phyloP scores from a whole-genome alignment of 2,797 vertebrate species.

The Scolopax bukidnonensis region DNA sequence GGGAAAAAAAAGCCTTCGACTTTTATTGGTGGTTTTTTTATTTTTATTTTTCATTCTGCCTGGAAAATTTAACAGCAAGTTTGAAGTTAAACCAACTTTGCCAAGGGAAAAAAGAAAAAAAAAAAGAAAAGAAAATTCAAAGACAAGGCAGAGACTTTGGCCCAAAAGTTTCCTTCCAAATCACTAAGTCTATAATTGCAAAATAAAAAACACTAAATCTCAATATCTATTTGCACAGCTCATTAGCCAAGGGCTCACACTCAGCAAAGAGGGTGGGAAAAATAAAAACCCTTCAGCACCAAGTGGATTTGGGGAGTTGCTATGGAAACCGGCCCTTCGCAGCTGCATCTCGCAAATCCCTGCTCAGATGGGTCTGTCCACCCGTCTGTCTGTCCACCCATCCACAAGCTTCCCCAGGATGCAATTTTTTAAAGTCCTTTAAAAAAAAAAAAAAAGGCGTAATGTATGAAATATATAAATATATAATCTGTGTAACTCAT shows the following conservation, averaged over 20 bases:
- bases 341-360: not conserved
- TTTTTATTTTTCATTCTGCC: not conserved
- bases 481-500: not conserved
- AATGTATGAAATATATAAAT: not conserved
- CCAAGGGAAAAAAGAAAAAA: not conserved
- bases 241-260: slow-evolving; percentile 74
- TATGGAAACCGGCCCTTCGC: slow-evolving; percentile 32
- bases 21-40: not conserved
- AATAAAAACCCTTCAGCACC: not conserved
- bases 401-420: not conserved
- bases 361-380: not conserved
- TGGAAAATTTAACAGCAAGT: slow-evolving; percentile 30
- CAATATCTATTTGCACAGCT: slow-evolving; percentile 76
- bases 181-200: slow-evolving; percentile 72
- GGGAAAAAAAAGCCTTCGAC: not conserved
- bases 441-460: not conserved
- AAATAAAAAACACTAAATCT: slow-evolving; percentile 75
- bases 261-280: slow-evolving; percentile 52
- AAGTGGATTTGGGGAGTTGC: slow-evolving; percentile 65
- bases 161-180: slow-evolving; percentile 72
- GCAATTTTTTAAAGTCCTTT: not conserved
- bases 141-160: slow-evolving; percentile 39
- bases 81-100: slow-evolving; percentile 14
- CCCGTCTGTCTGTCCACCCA: not conserved
- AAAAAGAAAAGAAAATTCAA: not conserved